Evolutionary conservation across 2,797 vertebrate species (phyloP), one percentile per base, ranked within the genome.

Genomic region (Syndactyla subalaris): DNA sequence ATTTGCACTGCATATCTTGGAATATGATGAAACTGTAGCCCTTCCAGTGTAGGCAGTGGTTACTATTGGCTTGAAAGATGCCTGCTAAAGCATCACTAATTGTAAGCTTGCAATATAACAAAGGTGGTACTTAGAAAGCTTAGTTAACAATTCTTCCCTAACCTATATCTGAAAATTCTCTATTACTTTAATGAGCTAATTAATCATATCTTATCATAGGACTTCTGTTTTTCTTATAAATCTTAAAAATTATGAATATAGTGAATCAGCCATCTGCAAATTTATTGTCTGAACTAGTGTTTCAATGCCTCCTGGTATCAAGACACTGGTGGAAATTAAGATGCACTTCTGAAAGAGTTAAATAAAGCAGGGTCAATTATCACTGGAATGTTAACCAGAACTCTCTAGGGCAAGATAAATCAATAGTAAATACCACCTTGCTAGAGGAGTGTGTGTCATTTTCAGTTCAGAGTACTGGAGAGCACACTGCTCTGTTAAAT

Each of bases 401-500:
- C n/a, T 94, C 95, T 88, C 90, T 26, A 87, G 92, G 88, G 95
- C 59, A 83, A 81, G 79, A 94, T 94, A 94, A 97, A 97, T 96
- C 92, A 94, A 91, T 90, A 93, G 85, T 68, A 96, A 97, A 95
- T 93, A 91, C 74, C 88, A 78, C 68, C 92, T 90, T 73, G 86
- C 76, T 81, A 78, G 58, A 76, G 85, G 82, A 92, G 43, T 2
- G 14, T 61, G 57, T 83, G 91, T 61, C 85, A 76, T 89, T 96
- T 95, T 92, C 89, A 92, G 79, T 93, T 94, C 95, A 91, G 49
- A 18, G 21, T 95, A 52, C 49, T 74, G 83, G 22, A 92, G 71
- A 80, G 76, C 94, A 95, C 92, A 85, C 66, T 90, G 73, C 91
- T 94, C 94, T 95, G 87, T 95, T 97, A 97, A 96, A 96, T 96